phyloP scores from a whole-genome alignment of 1,140 invertebrate species.

The Thrips palmi region DNA sequence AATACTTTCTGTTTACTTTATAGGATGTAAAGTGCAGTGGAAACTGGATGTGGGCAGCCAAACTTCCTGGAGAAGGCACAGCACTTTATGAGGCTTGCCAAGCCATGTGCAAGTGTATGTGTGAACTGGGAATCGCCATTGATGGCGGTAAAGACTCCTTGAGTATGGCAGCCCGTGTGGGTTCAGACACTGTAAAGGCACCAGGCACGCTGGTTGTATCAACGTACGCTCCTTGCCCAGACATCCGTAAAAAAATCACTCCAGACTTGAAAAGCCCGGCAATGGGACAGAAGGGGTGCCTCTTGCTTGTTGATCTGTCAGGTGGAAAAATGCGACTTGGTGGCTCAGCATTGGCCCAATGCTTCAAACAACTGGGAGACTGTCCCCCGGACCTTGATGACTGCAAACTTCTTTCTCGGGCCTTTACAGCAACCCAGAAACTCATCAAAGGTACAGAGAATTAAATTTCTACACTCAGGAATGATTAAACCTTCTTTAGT shows the following conservation, averaged over 20 bases:
- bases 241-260: conserved; percentile 65
- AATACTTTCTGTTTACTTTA: conserved; percentile 5
- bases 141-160: conserved; percentile 97
- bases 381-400: conserved; percentile 62
- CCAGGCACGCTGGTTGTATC: conserved; percentile 85
- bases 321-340: conserved; percentile 52
- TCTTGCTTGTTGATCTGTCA: conserved; percentile 54
- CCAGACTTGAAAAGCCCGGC: conserved; percentile 69
- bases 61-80: conserved; percentile 78
- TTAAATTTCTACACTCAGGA: too few relatives aligned
- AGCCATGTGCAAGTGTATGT: conserved; percentile 77
- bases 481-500: conserved; percentile 8
- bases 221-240: conserved; percentile 82
- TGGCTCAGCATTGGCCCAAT: conserved; percentile 82
- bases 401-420: conserved; percentile 39
- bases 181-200: conserved; percentile 56
- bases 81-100: conserved; percentile 68
- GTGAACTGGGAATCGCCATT: conserved; percentile 71
- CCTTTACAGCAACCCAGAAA: conserved; percentile 68
- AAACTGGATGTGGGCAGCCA: conserved; percentile 99
- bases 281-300: conserved; percentile 24
- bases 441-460: conserved; percentile 46
- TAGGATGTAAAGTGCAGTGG: conserved; percentile 89
- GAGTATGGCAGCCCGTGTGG: conserved; percentile 86
- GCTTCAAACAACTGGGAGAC: conserved; percentile 69